Evolutionary conservation across 2,113 vertebrate genomes (phyloP).

Genomic region (Clarias magur): DNA sequence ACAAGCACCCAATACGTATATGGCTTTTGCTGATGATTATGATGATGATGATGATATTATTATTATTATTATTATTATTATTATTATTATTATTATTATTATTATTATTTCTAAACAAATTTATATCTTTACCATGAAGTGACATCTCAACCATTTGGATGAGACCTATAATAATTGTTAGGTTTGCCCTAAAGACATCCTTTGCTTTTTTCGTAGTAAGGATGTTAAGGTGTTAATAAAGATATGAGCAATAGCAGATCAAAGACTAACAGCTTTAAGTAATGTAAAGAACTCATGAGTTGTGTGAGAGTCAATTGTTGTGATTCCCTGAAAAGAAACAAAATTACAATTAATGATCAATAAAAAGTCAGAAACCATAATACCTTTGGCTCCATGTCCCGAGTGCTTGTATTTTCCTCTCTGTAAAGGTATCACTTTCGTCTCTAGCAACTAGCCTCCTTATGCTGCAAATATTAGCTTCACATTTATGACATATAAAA

Average conservation of each 20-base stretch:
- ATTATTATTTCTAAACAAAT: too few species aligned
- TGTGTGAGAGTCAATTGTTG: not conserved
- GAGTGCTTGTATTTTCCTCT: not conserved
- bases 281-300: not conserved
- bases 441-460: not conserved
- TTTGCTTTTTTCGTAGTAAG: too few species aligned
- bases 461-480: conserved; percentile 5
- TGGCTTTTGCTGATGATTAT: too few species aligned
- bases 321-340: not conserved
- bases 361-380: not conserved
- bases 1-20: too few species aligned
- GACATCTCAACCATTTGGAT: too few species aligned
- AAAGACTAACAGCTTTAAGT: not conserved
- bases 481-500: conserved; percentile 30
- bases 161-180: too few species aligned
- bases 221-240: not conserved
- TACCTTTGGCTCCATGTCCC: not conserved
- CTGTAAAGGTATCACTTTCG: not conserved
- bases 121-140: too few species aligned
- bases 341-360: not conserved
- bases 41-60: too few species aligned
- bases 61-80: too few species aligned
- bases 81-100: too few species aligned
- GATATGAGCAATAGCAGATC: not conserved
- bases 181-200: too few species aligned